A percentile compares a stretch with the other conserved stretches of the same genome.
These are phyloP conservation scores for Pempheris klunzingeri DNA, from an alignment of 2,797 vertebrate species.

Conservation along the genomic window DNA sequence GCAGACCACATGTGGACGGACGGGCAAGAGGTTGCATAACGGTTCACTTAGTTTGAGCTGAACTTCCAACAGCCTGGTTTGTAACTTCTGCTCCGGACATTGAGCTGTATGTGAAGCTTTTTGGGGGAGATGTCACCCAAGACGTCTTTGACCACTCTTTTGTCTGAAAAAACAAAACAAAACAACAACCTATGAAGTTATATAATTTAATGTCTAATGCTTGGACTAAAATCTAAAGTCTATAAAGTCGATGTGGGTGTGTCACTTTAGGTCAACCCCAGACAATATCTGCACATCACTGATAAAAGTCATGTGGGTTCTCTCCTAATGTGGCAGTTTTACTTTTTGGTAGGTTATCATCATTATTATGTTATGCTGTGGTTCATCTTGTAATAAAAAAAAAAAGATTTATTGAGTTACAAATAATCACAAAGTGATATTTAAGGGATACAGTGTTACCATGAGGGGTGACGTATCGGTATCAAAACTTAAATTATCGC, in stretches of 20 bases:
- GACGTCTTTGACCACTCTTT: no score
- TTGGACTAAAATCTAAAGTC: background rate
- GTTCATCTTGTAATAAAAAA: no score
- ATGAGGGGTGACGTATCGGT: no score
- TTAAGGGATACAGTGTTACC: background rate
- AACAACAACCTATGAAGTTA: accelerated
- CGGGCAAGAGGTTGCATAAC: conserved; percentile 51
- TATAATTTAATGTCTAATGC: no score
- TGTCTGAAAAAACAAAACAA: no score
- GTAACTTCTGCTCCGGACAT: conserved; percentile 19
- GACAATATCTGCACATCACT: background rate
- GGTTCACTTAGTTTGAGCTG: conserved; percentile 35
- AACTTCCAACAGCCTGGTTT: background rate
- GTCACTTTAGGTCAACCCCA: conserved; percentile 11
- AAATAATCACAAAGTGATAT: background rate
- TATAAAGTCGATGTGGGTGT: conserved; percentile 8
- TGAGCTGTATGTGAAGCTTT: background rate
- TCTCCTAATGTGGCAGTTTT: background rate
- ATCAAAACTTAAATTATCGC: background rate
- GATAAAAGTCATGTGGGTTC: conserved; percentile 17
- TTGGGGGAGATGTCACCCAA: background rate
- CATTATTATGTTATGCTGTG: background rate
- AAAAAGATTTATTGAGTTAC: background rate
- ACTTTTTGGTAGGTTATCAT: background rate
- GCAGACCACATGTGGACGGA: conserved; percentile 44